Evolutionary conservation across 2,797 vertebrate species (phyloP), one percentile per base, ranked within the genome.

Genomic region (Sebastes hubbsi): DNA sequence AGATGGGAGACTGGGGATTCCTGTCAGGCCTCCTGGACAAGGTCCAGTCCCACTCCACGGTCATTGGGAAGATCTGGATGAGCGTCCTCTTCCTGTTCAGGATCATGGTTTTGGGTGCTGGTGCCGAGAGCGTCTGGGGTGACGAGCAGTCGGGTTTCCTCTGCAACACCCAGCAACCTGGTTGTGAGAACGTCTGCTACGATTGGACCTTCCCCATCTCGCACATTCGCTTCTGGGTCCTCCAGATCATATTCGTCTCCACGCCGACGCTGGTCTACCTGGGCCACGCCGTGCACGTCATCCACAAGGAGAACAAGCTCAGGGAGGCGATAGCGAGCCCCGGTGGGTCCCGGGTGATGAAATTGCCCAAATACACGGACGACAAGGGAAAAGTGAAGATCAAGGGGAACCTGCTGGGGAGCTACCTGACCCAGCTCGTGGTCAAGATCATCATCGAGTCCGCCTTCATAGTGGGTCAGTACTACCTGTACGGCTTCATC

Each of bases 31-130:
- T 99, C 58, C 95, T 99, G 94, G 97, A 99, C 89, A 97, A 98
- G 88, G 98, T 98, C 77, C 97, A 98, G 92, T 95, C 97, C 84
- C 98, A 99, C 82, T 99, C 98, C 0, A 99, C 98, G 0, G 96
- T 96, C 74, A 96, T 99, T 1, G 98, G 98, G 56, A 99, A 99
- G 95, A 96, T 99, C 94, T 99, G 98, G 98, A 96, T 99, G 95
- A 98, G 96, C 0, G 97, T 99, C 68, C 96, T 99, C 11, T 98
- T 99, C 95, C 96, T 99, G 91, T 99, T 99, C 94, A 94, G 98
- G 56, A 99, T 99, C 93, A 96, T 99, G 94, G 97, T 99, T 79
- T 83, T 99, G 88, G 97, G 98, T 7, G 94, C 97, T 0, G 98
- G 97, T 0, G 98, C 98, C 0, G 97, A 99, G 92, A 98, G 94